Evolutionary conservation across 2,797 vertebrate species (phyloP).

Genomic region (Chaenodraco wilsoni): DNA sequence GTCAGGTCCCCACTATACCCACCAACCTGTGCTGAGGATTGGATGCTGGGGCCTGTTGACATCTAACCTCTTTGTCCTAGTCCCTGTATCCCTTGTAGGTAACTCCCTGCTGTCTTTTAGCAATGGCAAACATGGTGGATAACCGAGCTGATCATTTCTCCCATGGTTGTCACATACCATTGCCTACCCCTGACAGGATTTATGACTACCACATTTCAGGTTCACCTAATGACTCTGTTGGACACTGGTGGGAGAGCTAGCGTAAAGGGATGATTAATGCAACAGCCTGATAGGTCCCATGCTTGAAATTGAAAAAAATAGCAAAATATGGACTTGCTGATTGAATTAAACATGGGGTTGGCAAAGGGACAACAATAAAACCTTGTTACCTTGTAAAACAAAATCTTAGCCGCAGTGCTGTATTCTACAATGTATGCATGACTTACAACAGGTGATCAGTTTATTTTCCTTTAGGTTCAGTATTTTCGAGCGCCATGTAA

Average conservation of each 20-base stretch:
- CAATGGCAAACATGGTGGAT: slow-evolving; percentile 84
- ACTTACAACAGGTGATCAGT: slow-evolving; percentile 46
- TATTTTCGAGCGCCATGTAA: slow-evolving; percentile 54
- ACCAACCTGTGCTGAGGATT: slow-evolving; percentile 87
- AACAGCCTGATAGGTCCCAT: slow-evolving; percentile 62
- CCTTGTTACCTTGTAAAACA: slow-evolving; percentile 51
- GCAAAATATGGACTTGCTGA: slow-evolving; percentile 60
- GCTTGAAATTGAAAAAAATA: slow-evolving; percentile 42
- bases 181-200: slow-evolving; percentile 62
- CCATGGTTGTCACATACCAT: slow-evolving; percentile 72
- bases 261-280: slow-evolving; percentile 74
- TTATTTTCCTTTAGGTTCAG: slow-evolving; percentile 50
- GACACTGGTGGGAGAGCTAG: slow-evolving; percentile 66
- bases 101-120: slow-evolving; percentile 83
- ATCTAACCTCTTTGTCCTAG: slow-evolving; percentile 47
- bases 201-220: slow-evolving; percentile 69
- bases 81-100: slow-evolving; percentile 20
- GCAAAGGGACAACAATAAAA: slow-evolving; percentile 42
- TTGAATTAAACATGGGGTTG: slow-evolving; percentile 62
- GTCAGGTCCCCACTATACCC: slow-evolving; percentile 79
- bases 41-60: slow-evolving; percentile 60
- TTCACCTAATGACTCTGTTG: slow-evolving; percentile 77
- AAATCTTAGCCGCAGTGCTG: neutral
- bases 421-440: slow-evolving; percentile 21
- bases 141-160: slow-evolving; percentile 69